phyloP scores from a whole-genome alignment of 2,113 vertebrate genomes.

The Mesocricetus auratus region DNA sequence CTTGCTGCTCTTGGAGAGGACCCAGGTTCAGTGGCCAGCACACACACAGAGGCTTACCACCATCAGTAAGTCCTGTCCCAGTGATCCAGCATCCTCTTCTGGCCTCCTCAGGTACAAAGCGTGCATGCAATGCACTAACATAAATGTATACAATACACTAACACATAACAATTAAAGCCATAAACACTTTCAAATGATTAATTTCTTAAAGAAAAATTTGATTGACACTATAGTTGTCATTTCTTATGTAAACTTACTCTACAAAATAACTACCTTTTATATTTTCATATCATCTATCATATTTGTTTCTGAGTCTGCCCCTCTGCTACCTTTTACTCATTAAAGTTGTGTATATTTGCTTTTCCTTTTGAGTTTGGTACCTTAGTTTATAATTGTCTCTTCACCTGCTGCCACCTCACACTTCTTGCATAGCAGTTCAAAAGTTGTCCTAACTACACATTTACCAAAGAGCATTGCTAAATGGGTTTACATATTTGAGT shows the following conservation, averaged over 20 bases:
- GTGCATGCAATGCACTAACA: background rate
- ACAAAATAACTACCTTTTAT: background rate
- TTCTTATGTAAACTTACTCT: background rate
- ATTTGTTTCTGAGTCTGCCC: background rate
- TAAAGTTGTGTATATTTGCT: background rate
- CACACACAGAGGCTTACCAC: background rate
- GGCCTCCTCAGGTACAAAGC: background rate
- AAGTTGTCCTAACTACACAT: conserved; percentile 27
- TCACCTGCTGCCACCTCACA: background rate
- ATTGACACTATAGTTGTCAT: background rate
- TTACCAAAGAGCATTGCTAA: background rate
- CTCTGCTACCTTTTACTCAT: background rate
- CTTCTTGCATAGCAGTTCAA: background rate
- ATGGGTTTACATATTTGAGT: background rate
- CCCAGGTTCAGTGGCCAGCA: background rate
- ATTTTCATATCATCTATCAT: conserved; percentile 7
- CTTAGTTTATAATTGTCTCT: background rate
- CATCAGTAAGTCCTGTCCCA: background rate
- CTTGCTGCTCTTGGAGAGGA: background rate
- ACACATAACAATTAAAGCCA: background rate
- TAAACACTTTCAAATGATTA: background rate
- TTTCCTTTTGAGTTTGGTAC: background rate
- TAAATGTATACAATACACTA: background rate
- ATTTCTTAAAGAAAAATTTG: background rate
- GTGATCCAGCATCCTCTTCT: background rate